Conservation (phyloP, 2,113 vertebrate species). For the Chlorodrepanis virens region DNA sequence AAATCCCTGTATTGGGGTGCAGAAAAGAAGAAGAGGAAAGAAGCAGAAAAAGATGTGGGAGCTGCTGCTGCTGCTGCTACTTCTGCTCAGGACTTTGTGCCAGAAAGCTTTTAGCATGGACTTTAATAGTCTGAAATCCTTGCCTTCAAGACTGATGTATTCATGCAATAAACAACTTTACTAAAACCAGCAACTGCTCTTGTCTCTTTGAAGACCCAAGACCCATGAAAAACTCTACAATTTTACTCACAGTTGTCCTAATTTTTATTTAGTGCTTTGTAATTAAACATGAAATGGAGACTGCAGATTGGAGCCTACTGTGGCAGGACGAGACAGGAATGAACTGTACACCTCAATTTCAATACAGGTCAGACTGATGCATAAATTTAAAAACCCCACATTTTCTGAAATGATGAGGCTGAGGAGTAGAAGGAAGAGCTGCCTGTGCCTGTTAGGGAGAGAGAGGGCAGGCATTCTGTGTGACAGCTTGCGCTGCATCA, state of each 20-base stretch:
- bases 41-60: neutral
- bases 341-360: neutral
- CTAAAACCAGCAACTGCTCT: neutral
- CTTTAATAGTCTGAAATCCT: neutral
- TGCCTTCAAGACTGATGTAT: neutral
- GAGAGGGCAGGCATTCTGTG: neutral
- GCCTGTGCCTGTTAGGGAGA: neutral
- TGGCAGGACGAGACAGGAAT: neutral
- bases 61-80: neutral
- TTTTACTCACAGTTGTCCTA: neutral
- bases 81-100: neutral
- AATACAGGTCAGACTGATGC: neutral
- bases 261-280: neutral
- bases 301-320: neutral
- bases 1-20: neutral
- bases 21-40: neutral
- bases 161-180: neutral
- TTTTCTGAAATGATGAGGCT: neutral
- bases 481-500: neutral
- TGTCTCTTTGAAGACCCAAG: neutral
- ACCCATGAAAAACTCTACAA: neutral
- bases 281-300: neutral
- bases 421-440: neutral
- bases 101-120: neutral
- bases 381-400: accelerated